Conservation (phyloP, 1,140 invertebrate genomes). For the Drosophila malerkotliana region DNA sequence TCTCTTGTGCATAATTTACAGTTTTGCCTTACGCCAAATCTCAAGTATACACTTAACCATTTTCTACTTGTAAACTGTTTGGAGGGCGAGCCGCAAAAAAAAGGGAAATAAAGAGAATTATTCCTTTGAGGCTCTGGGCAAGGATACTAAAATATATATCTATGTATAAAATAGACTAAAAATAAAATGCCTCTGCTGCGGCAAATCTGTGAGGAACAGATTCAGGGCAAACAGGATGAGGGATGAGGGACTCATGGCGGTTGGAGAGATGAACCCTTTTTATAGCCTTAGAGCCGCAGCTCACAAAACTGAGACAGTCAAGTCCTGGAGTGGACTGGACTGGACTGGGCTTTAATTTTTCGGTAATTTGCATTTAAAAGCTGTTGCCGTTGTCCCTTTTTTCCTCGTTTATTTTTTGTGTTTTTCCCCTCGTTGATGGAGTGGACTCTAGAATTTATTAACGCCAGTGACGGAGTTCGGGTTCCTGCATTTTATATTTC, state of each 20-base stretch:
- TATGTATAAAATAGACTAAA: slow-evolving; percentile 36
- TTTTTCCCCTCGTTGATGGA: slow-evolving; percentile 57
- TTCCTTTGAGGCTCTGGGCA: slow-evolving; percentile 66
- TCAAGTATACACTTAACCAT: slow-evolving; percentile 80
- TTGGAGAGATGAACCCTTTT: slow-evolving; percentile 56
- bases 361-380: slow-evolving; percentile 79
- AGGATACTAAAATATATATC: slow-evolving; percentile 41
- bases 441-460: slow-evolving; percentile 77
- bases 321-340: slow-evolving; percentile 42
- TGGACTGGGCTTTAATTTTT: slow-evolving; percentile 69
- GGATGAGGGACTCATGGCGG: slow-evolving; percentile 13
- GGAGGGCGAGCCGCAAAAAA: slow-evolving; percentile 59
- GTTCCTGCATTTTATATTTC: slow-evolving; percentile 67
- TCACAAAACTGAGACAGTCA: slow-evolving; percentile 32
- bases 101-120: slow-evolving; percentile 58
- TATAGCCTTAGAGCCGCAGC: slow-evolving; percentile 25
- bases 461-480: slow-evolving; percentile 36
- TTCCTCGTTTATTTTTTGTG: slow-evolving; percentile 3
- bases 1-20: slow-evolving; percentile 82
- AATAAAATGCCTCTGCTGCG: slow-evolving; percentile 69
- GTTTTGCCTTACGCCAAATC: slow-evolving; percentile 75
- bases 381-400: slow-evolving; percentile 47
- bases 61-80: slow-evolving; percentile 79
- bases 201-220: slow-evolving; percentile 67
- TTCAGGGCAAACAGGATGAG: slow-evolving; percentile 27